Percentiles rank a stretch among this genome's conserved stretches.
Evolutionary conservation across 1,140 invertebrate species (phyloP).

Genomic region (Ganaspis sp.): DNA sequence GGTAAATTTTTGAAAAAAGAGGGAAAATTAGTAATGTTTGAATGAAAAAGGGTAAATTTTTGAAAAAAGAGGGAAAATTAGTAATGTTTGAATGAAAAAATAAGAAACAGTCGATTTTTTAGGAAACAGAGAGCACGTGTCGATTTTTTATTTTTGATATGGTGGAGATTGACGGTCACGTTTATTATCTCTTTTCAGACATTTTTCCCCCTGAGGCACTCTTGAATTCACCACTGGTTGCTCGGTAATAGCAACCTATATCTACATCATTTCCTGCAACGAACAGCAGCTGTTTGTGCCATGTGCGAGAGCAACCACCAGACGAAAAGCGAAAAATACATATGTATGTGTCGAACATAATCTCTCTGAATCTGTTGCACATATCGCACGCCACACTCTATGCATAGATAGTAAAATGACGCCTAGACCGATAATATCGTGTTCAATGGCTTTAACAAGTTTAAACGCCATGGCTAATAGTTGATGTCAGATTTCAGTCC

Average conservation of each 20-base stretch:
- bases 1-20: too few relatives aligned
- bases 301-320: slow-evolving; percentile 53
- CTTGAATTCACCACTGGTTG: slow-evolving; percentile 28
- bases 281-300: slow-evolving; percentile 60
- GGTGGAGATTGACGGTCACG: neutral
- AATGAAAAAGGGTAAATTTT: too few relatives aligned
- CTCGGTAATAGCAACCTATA: slow-evolving; percentile 20
- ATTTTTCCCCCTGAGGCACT: slow-evolving; percentile 3
- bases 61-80: too few relatives aligned
- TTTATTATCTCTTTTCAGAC: slow-evolving; percentile 17
- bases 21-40: neutral
- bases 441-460: slow-evolving; percentile 15
- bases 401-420: slow-evolving; percentile 26
- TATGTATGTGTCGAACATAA: slow-evolving; percentile 49
- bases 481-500: neutral
- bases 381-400: slow-evolving; percentile 46
- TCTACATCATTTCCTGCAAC: slow-evolving; percentile 61
- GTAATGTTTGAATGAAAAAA: neutral
- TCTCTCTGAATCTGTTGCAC: slow-evolving; percentile 56
- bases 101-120: neutral
- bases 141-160: neutral
- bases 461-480: slow-evolving; percentile 16
- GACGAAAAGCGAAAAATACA: slow-evolving; percentile 49
- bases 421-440: slow-evolving; percentile 15
- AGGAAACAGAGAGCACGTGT: too few relatives aligned